Conservation (phyloP, 2,797 vertebrate species). For the Pseudochromis fuscus region DNA sequence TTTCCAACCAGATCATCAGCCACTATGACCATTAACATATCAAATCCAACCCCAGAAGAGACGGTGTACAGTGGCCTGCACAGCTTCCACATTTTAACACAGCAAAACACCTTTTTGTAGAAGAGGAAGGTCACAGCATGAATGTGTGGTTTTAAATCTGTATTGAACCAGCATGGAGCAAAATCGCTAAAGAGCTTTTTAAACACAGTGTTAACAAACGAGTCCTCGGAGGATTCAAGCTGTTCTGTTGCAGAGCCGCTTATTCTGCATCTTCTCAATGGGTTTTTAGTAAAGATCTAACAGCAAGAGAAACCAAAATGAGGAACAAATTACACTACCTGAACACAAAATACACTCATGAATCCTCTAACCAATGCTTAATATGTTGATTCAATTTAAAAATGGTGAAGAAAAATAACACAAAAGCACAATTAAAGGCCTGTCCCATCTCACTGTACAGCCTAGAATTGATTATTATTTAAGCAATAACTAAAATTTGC, state of each 20-base stretch:
- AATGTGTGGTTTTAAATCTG: neutral
- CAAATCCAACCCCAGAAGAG: neutral
- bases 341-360: neutral
- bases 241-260: neutral
- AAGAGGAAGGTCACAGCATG: neutral
- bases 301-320: neutral
- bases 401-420: no score
- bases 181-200: neutral
- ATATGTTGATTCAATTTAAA: no score
- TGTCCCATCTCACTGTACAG: no score
- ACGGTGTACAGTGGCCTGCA: neutral
- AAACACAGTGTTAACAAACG: neutral
- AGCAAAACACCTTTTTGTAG: neutral
- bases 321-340: neutral
- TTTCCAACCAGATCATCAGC: neutral
- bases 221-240: neutral
- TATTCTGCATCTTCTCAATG: neutral
- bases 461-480: neutral
- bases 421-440: no score
- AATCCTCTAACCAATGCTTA: neutral
- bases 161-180: no score
- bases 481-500: neutral
- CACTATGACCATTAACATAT: neutral
- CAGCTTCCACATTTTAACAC: neutral
- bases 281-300: slow-evolving; percentile 3